Evolutionary conservation across 2,888 invertebrate genomes (phyloP).

Genomic region (Epistrophella euchroma): DNA sequence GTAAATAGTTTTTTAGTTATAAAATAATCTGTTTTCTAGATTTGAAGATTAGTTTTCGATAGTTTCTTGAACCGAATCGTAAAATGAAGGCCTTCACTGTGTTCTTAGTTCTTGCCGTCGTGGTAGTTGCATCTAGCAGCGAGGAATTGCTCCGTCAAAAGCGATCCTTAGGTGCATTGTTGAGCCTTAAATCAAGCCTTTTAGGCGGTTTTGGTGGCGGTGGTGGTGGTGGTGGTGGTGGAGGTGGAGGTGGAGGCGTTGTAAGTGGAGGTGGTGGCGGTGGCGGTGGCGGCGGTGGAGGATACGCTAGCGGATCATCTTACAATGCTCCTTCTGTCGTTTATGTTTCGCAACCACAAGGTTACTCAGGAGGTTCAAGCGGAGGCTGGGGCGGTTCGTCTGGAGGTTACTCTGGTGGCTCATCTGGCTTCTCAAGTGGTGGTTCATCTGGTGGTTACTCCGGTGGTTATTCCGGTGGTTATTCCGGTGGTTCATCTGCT

Average conservation of each 20-base stretch:
- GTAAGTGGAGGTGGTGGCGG: background rate
- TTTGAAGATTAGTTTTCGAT: conserved; percentile 79
- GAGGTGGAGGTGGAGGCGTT: conserved; percentile 22
- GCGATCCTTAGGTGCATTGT: conserved; percentile 41
- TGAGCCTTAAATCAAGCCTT: conserved; percentile 25
- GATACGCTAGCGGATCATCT: conserved; percentile 11
- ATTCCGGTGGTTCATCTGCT: conserved; percentile 36
- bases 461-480: too few species aligned
- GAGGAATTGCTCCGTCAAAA: conserved; percentile 50
- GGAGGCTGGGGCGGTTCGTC: conserved; percentile 26
- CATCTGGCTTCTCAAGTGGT: conserved; percentile 39
- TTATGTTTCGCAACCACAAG: background rate
- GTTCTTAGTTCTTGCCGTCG: conserved; percentile 48
- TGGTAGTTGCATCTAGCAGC: conserved; percentile 35
- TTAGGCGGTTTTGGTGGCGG: conserved; percentile 6
- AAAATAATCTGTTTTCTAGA: conserved; percentile 77
- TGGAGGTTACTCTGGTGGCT: conserved; percentile 26
- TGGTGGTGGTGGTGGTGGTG: conserved; percentile 7
- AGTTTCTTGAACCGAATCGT: conserved; percentile 69
- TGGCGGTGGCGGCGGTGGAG: background rate
- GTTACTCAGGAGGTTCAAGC: background rate
- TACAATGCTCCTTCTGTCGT: background rate
- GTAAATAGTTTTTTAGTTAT: conserved; percentile 71
- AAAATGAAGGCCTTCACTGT: conserved; percentile 59
- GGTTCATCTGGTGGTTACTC: conserved; percentile 41